phyloP scores from a whole-genome alignment of 2,113 vertebrate species.

The Candoia aspera region DNA sequence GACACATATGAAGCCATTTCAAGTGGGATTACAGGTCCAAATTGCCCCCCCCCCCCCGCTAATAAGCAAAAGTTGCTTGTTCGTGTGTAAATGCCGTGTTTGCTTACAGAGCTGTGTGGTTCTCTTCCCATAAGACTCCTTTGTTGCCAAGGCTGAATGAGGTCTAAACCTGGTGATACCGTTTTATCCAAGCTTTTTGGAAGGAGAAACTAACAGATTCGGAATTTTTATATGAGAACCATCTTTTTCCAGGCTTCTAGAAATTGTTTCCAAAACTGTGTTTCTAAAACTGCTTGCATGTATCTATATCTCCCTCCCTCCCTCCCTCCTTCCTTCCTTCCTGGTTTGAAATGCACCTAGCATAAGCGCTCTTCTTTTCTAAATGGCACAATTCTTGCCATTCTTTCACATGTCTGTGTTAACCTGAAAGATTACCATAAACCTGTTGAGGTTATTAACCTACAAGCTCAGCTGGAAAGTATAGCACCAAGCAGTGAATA shows the following conservation, averaged over 20 bases:
- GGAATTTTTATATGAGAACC: conserved; percentile 23
- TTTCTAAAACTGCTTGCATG: not conserved
- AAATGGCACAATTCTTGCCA: conserved; percentile 28
- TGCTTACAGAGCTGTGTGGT: not conserved
- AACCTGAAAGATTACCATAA: conserved; percentile 31
- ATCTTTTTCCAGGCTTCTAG: not conserved
- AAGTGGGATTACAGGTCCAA: not conserved
- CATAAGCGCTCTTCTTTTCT: conserved; percentile 12
- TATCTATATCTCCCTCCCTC: not conserved
- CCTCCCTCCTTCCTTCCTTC: not conserved
- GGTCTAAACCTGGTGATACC: not conserved
- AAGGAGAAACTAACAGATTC: not conserved
- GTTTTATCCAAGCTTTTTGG: not conserved
- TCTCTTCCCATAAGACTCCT: not conserved
- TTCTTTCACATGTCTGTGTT: not conserved
- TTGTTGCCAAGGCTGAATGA: not conserved
- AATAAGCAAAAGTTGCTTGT: not conserved
- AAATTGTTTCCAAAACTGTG: not conserved
- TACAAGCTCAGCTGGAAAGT: not conserved
- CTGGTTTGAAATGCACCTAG: not conserved
- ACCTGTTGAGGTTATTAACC: not conserved
- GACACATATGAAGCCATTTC: not conserved
- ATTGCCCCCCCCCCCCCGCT: not conserved
- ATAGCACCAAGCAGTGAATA: not conserved
- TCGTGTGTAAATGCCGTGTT: not conserved